Evolutionary conservation across 2,888 invertebrate species (phyloP), one percentile per base, ranked within the genome.

Genomic region (Drosophila tripunctata): DNA sequence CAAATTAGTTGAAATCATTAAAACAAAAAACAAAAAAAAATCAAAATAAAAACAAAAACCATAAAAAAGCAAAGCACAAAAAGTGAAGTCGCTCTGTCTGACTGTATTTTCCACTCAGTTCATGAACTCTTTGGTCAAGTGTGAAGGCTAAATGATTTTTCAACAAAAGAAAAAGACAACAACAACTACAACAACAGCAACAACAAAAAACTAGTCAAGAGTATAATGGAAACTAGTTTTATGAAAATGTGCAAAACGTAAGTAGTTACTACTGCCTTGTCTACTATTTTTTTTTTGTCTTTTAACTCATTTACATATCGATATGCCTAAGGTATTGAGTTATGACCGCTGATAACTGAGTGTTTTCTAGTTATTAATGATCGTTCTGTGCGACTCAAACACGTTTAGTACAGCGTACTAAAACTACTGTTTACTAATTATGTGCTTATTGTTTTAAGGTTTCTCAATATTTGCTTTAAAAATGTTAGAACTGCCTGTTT

Each of bases 41-140:
- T 8, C 12, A 15, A 56, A 31, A 4, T 6, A 51, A 38, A 38
- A 15, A 17, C 22, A 36, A 19, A 38, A 30, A 19, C 2, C 43
- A 19, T 38, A 52, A 21, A 33, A 63, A 69, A 55, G 6, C 41
- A 30, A 43, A 21, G 10, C 27, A 51, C 38, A 40, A 51, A 40
- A 67, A 68, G 61, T 51, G 30, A 40, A 56, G 10, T 47, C 12
- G 27, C 41, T 62, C 45, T 12, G 40, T n/a, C n/a, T n/a, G n/a
- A n/a, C n/a, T 50, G 22, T 47, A 21, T 55, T 75, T 74, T 75
- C 30, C 75, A 71, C 44, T 35, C 60, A 54, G 77, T 79, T 79
- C 80, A 51, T 63, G 83, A 81, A 82, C 86, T 85, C 71, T 82
- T 62, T 60, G 65, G 79, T 65, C 83, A 85, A 61, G 85, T 81